Conservation (phyloP, 2,797 vertebrate genomes). For the Epinephelus awoara region DNA sequence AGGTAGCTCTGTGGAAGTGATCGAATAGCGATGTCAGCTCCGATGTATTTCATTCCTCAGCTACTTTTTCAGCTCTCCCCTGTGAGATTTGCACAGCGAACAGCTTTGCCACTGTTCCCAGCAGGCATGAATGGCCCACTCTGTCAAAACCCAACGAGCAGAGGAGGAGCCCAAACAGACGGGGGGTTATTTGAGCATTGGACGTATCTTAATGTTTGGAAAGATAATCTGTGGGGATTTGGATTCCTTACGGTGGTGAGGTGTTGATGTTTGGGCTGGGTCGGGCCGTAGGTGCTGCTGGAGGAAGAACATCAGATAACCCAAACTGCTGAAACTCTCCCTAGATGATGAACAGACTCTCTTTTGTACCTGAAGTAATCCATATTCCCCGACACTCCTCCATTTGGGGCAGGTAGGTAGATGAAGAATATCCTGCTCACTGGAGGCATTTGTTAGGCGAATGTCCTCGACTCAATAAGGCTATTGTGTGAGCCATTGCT, state of each 20-base stretch:
- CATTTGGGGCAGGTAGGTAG: conserved; percentile 59
- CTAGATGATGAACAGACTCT: conserved; percentile 72
- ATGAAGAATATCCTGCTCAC: conserved; percentile 76
- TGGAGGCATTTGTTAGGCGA: conserved; percentile 63
- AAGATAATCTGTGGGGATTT: conserved; percentile 82
- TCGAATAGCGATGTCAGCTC: conserved; percentile 58
- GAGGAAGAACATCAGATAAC: conserved; percentile 78
- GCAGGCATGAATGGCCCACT: conserved; percentile 77
- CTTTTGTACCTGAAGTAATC: conserved; percentile 78
- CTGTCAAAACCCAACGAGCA: conserved; percentile 63
- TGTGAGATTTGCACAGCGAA: conserved; percentile 63
- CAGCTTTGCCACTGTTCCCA: conserved; percentile 81
- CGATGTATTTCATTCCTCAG: conserved; percentile 56
- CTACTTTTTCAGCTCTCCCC: conserved; percentile 55
- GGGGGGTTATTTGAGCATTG: conserved; percentile 59
- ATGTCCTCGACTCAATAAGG: conserved; percentile 62
- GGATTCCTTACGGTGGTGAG: conserved; percentile 73
- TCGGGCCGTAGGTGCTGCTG: conserved; percentile 58
- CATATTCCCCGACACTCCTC: conserved; percentile 63
- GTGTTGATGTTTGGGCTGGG: conserved; percentile 81
- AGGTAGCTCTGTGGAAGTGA: conserved; percentile 63
- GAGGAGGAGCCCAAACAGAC: conserved; percentile 58
- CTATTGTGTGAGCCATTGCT: conserved; percentile 55
- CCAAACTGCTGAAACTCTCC: conserved; percentile 60
- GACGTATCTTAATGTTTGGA: conserved; percentile 79